Evolutionary conservation across 35 echinoderm and acorn worm genomes (phyloP), one percentile per base, ranked within the genome.

Genomic region (Heliocidaris erythrogramma): DNA sequence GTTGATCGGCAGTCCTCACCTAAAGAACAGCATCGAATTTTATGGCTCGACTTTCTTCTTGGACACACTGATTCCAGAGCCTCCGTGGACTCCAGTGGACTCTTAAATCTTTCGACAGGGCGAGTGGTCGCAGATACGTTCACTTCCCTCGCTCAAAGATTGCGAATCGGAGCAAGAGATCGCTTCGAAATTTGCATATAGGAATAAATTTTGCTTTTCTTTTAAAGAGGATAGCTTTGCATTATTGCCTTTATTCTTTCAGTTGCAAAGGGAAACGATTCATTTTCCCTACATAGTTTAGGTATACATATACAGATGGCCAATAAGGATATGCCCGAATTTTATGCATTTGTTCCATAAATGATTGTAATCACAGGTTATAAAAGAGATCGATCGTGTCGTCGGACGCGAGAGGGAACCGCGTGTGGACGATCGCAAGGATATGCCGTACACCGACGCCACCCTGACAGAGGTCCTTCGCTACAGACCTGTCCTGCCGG

Each of bases 381-480:
- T 92, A 6, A 94, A 71, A 49, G 96, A 96, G 59, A 95, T 96
- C 71, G 96, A 95, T 47, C 49, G 71, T 30, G 94, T 96, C 48
- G 59, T 96, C 87, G 96, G 96, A 11, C 59, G 59, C 30, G 47
- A 96, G 31, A 88, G 94, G 27, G 60, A 69, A 47, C 96, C 96
- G 13, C 59, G 85, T 13, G 65, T 61, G 9, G 88, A 92, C 31
- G 96, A 96, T 89, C 32, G 91, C 2, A 52, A 69, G 21, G 60
- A 95, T 35, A 95, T 96, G 94, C 96, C 96, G 59, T 96, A 95
- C 84, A 92, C 88, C 9, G 96, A 96, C 48, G 96, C 96, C 14
- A 94, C 93, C 17, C 16, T 96, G 31, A 85, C 92, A 49, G 94
- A 96, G 91, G 49, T 96, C 27, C 94, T 91, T 31, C 94, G 94